Evolutionary conservation across 1,140 invertebrate genomes (phyloP), one percentile per base, ranked within the genome.

Genomic region (Idris sp.): DNA sequence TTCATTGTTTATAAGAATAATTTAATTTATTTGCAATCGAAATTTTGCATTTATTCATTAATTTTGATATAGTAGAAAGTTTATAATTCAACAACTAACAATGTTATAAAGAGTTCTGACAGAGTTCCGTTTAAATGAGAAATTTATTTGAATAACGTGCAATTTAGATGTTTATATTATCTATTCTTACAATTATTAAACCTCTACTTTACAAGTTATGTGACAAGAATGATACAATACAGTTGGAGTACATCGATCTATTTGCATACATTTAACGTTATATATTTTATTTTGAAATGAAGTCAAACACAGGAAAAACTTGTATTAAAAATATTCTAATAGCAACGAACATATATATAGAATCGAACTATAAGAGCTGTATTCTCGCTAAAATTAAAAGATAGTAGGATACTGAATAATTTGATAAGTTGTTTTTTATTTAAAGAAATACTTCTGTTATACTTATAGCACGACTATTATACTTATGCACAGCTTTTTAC

Each of bases 321-420:
- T 28, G 51, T 59, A 51, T 68, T 68, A 68, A 58, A 68, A 68
- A 68, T 68, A 18, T 18, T n/a, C 15, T 6, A 2, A 9, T 22
- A 30, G 6, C 2, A 6, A 30, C 28, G 9, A 2, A 22, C 6
- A 22, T 65, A 65, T 40, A 31, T 31, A 38, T 31, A 41, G 41
- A 31, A 49, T 41, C 51, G 44, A 38, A 35, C 18, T 19, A 25
- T 13, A 51, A 33, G 26, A 31, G 43, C 46, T 41, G 49, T 16
- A 62, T 51, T 62, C 44, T 62, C 22, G n/a, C 30, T 11, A 36
- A 38, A 38, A 31, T 18, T 46, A 31, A 54, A 54, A 54, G 36
- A 54, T 38, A 54, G 22, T 44, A 54, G 54, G 25, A 54, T 36
- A 44, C 53, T 25, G 10, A 44, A 19, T 44, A 40, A 15, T 15